Evolutionary conservation across 30 jellyfish, hydroid and myxozoan species (phyloP).

Genomic region (Pseudorhiza aurosa): DNA sequence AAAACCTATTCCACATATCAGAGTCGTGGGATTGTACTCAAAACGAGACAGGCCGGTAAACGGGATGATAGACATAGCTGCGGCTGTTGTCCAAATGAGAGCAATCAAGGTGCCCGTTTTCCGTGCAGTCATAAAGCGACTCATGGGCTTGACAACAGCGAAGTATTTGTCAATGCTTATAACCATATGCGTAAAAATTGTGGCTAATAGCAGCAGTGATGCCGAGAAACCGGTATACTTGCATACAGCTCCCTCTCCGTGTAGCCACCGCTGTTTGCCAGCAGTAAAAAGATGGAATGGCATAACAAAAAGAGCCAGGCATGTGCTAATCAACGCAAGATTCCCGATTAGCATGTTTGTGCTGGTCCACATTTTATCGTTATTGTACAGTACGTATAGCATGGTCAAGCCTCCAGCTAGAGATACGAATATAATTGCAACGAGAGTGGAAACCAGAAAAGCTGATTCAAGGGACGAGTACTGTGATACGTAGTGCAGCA

Average conservation of each 20-base stretch:
- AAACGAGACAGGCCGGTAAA: conserved; percentile 70
- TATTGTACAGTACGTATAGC: conserved; percentile 77
- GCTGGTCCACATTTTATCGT: conserved; percentile 94
- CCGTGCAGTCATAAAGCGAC: conserved; percentile 85
- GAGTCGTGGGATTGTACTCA: conserved; percentile 88
- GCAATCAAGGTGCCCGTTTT: conserved; percentile 57
- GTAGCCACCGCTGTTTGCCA: conserved; percentile 68
- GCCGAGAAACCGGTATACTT: conserved; percentile 79
- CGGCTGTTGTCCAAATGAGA: conserved; percentile 71
- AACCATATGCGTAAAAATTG: conserved; percentile 92
- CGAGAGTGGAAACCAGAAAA: conserved; percentile 49
- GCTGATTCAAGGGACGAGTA: conserved; percentile 56
- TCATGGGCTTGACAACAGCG: conserved; percentile 93
- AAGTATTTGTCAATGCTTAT: conserved; percentile 89
- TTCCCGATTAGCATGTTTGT: conserved; percentile 94
- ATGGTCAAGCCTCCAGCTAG: conserved; percentile 73
- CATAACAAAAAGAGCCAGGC: conserved; percentile 76
- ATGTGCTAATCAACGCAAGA: conserved; percentile 74
- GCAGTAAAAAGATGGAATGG: conserved; percentile 84
- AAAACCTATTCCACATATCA: conserved; percentile 94
- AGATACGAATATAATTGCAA: conserved; percentile 64
- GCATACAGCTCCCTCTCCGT: conserved; percentile 88
- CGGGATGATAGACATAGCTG: conserved; percentile 77
- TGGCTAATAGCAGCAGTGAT: conserved; percentile 68
- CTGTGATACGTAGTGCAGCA: conserved; percentile 42